A percentile compares a stretch with the other conserved stretches of the same genome.
phyloP scores from a whole-genome alignment of 2,113 vertebrate species.

The Procapra przewalskii region DNA sequence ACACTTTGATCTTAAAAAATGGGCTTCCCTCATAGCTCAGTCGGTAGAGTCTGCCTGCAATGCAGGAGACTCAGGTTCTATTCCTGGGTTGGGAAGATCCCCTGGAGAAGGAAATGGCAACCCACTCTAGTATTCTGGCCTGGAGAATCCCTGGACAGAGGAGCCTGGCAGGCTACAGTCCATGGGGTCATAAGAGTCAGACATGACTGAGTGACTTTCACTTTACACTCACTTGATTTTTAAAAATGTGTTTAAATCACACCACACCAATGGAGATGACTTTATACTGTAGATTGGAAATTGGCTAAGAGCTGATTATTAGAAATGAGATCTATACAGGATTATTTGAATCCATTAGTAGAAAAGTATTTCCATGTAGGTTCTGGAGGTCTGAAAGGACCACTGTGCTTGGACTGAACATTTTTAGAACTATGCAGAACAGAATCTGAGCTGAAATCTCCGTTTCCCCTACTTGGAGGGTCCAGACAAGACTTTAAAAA shows the following conservation, averaged over 20 bases:
- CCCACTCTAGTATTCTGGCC: not conserved
- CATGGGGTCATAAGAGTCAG: not conserved
- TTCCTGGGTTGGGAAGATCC: not conserved
- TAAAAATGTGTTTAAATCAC: not conserved
- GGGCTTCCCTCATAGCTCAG: not conserved
- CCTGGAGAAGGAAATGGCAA: not conserved
- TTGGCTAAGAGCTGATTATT: not conserved
- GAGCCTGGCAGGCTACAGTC: not conserved
- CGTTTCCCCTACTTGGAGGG: not conserved
- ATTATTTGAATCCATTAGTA: not conserved
- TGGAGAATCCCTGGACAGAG: not conserved
- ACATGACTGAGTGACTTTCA: not conserved
- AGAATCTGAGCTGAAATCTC: not conserved
- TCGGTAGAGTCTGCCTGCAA: not conserved
- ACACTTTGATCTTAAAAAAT: not conserved
- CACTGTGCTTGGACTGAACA: rapidly evolving
- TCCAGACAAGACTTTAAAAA: not conserved
- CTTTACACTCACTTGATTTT: not conserved
- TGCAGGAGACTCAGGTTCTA: not conserved
- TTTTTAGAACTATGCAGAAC: not conserved
- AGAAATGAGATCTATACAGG: not conserved
- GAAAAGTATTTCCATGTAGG: not conserved
- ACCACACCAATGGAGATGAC: not conserved
- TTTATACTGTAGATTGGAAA: not conserved
- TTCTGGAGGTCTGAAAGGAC: not conserved